Evolutionary conservation across 1,140 invertebrate genomes (phyloP).

Genomic region (Pogonus chalceus): DNA sequence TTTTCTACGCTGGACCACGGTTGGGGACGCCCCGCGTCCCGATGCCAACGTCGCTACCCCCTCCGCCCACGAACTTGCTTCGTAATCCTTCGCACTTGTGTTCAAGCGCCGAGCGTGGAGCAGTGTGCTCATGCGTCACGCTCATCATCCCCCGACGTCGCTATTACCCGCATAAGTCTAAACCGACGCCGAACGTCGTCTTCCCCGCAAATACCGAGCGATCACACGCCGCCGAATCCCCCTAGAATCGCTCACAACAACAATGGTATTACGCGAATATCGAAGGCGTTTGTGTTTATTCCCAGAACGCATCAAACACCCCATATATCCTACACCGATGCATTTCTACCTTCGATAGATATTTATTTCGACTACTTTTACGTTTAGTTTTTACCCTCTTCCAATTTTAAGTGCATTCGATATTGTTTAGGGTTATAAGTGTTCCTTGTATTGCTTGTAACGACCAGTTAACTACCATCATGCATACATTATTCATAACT

Average conservation of each 20-base stretch:
- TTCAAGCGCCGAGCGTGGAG: slow-evolving; percentile 31
- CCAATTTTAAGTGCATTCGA: no score
- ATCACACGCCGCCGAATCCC: neutral
- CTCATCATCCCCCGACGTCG: slow-evolving; percentile 14
- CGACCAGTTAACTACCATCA: no score
- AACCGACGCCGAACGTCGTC: neutral
- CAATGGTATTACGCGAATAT: slow-evolving; percentile 31
- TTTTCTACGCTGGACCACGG: neutral
- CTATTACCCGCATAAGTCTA: neutral
- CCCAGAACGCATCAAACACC: slow-evolving; percentile 30
- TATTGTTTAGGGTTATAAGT: no score
- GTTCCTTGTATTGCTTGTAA: no score
- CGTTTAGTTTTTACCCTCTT: no score
- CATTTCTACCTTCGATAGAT: no score
- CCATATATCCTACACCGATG: no score
- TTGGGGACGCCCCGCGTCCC: neutral
- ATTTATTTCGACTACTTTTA: no score
- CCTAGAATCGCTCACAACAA: slow-evolving; percentile 17
- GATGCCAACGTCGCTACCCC: neutral
- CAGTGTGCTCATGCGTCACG: slow-evolving; percentile 32
- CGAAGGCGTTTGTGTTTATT: slow-evolving; percentile 35
- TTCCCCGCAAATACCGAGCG: neutral
- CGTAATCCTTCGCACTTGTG: slow-evolving; percentile 34
- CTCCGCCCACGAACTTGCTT: neutral
- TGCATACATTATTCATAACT: no score